These are phyloP conservation scores for Pterobdella sp. DNA, from an alignment of 2,888 invertebrate genomes.

Conservation along the genomic window DNA sequence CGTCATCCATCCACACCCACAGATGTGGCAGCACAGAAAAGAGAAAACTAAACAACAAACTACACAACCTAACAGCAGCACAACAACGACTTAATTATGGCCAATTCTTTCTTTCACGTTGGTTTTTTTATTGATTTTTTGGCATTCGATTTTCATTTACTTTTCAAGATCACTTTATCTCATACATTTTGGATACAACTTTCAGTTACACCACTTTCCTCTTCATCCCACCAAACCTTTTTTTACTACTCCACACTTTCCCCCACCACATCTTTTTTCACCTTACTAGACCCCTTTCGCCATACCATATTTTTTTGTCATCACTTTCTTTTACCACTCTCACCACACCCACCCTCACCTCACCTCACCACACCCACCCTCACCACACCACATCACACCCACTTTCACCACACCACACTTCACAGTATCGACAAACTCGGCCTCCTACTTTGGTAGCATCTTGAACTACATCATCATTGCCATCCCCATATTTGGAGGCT, in stretches of 20 bases:
- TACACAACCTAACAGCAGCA: constrained; percentile 49
- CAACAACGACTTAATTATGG: constrained; percentile 47
- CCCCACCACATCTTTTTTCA: not conserved
- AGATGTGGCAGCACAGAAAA: constrained; percentile 51
- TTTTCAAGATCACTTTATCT: too few relatives aligned
- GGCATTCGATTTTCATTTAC: not conserved
- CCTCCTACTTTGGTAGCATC: constrained; percentile 57
- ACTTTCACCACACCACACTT: not conserved
- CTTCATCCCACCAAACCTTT: not conserved
- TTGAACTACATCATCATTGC: constrained; percentile 57
- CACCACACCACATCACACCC: not conserved
- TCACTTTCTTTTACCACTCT: not conserved
- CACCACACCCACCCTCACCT: not conserved
- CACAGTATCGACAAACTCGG: constrained; percentile 51
- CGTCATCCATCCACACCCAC: not conserved
- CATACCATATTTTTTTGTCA: too few relatives aligned
- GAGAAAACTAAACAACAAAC: constrained; percentile 44
- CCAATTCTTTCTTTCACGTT: constrained; percentile 29
- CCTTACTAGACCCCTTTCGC: not conserved
- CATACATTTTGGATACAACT: too few relatives aligned
- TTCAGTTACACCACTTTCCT: not conserved
- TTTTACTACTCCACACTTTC: too few relatives aligned
- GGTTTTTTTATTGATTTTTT: not conserved
- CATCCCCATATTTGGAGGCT: constrained; percentile 55
- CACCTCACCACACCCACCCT: not conserved